Conservation (phyloP, 1,140 invertebrate genomes). For the Cylas formicarius region DNA sequence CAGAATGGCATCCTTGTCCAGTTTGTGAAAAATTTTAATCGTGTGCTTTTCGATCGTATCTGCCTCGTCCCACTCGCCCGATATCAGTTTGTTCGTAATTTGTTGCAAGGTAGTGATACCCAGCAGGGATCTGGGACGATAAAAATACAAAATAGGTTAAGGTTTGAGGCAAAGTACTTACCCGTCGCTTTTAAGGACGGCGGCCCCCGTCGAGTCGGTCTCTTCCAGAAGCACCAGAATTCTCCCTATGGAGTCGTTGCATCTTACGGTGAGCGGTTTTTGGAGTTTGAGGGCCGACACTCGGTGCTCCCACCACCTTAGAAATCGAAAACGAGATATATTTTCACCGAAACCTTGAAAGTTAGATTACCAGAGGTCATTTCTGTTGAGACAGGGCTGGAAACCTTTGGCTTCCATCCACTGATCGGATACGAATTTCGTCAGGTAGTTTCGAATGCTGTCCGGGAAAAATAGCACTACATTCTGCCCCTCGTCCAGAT, state of each 20-base stretch:
- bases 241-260: constrained; percentile 53
- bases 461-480: constrained; percentile 91
- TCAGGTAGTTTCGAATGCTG: constrained; percentile 97
- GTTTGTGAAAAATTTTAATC: constrained; percentile 67
- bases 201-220: constrained; percentile 59
- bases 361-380: constrained; percentile 53
- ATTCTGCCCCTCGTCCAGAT: constrained; percentile 72
- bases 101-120: constrained; percentile 70
- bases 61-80: constrained; percentile 51
- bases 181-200: constrained; percentile 58
- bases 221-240: constrained; percentile 58
- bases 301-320: constrained; percentile 71
- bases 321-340: no score
- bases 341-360: no score
- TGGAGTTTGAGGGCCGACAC: constrained; percentile 54
- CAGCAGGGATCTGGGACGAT: constrained; percentile 53
- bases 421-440: constrained; percentile 90
- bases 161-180: no score
- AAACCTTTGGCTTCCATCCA: constrained; percentile 91
- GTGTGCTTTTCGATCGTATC: constrained; percentile 61
- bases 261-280: constrained; percentile 50
- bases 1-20: constrained; percentile 57
- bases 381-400: constrained; percentile 37
- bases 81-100: constrained; percentile 64
- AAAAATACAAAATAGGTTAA: neutral